Conservation (phyloP, 2,888 invertebrate genomes). For the Pharmacophagus antenor region DNA sequence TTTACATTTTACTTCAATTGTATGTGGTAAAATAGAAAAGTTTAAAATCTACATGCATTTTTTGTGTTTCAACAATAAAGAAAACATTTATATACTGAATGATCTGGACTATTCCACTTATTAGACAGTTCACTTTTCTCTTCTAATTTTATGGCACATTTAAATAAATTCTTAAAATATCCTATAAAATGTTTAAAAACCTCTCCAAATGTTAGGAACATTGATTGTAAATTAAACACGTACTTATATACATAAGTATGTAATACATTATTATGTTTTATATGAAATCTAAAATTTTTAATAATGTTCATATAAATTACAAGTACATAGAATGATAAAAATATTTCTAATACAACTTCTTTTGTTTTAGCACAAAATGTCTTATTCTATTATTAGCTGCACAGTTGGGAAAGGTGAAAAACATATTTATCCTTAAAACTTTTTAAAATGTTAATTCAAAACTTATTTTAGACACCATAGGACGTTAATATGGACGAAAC, state of each 20-base stretch:
- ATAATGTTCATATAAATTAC: neutral
- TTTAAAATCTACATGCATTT: too few species aligned
- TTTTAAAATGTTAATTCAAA: constrained; percentile 4
- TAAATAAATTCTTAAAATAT: constrained; percentile 42
- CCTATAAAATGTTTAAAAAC: constrained; percentile 29
- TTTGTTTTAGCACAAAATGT: constrained; percentile 16
- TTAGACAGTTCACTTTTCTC: neutral
- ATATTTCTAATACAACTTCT: neutral
- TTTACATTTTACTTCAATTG: too few species aligned
- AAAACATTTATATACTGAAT: neutral
- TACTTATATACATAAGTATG: too few species aligned
- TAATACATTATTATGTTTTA: too few species aligned
- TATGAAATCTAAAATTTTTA: neutral
- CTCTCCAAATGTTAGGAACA: constrained; percentile 18
- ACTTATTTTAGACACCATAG: constrained; percentile 6
- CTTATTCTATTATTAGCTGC: constrained; percentile 9
- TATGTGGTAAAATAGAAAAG: too few species aligned
- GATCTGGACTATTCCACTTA: neutral
- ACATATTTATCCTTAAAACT: constrained; percentile 8
- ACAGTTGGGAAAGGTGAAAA: constrained; percentile 3
- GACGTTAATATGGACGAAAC: constrained; percentile 1
- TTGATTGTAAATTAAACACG: too few species aligned
- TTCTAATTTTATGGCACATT: constrained; percentile 46
- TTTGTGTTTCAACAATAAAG: too few species aligned
- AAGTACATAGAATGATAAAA: neutral